Evolutionary conservation across 2,797 vertebrate species (phyloP).

Genomic region (Anolis apletophallus): DNA sequence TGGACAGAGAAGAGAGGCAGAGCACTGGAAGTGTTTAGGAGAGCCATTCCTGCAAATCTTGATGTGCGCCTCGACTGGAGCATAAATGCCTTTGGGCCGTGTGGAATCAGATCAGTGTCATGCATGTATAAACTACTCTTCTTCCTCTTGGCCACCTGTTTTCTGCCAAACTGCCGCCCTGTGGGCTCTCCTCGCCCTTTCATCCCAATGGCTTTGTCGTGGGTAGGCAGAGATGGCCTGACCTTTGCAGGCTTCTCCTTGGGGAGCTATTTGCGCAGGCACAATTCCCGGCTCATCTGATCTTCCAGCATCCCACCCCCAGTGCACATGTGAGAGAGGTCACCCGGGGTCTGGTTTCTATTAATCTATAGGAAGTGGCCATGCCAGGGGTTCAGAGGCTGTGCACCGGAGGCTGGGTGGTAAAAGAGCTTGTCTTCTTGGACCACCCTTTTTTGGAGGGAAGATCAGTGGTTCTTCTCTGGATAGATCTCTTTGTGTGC

Average conservation of each 20-base stretch:
- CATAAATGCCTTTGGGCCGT: neutral
- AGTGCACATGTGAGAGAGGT: neutral
- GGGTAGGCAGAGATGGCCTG: neutral
- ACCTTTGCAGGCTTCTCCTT: slow-evolving; percentile 17
- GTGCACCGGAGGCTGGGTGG: neutral
- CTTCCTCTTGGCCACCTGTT: neutral
- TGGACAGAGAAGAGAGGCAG: too few relatives aligned
- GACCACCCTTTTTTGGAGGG: neutral
- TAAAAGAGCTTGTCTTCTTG: slow-evolving; percentile 11
- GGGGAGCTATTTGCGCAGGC: slow-evolving; percentile 20
- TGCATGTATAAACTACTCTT: neutral
- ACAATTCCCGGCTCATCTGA: slow-evolving; percentile 4
- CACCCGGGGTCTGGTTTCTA: neutral
- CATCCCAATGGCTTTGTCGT: neutral
- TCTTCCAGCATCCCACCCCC: neutral
- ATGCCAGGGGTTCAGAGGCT: neutral
- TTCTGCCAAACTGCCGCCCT: neutral
- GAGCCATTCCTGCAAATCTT: neutral
- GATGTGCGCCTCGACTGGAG: neutral
- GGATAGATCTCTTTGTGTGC: neutral
- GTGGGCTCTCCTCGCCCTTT: neutral
- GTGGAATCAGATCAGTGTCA: neutral
- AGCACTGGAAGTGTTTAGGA: neutral
- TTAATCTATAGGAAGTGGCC: slow-evolving; percentile 27
- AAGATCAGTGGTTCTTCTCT: neutral